Conservation (phyloP, 2,888 invertebrate genomes). For the Orchesella flavescens region DNA sequence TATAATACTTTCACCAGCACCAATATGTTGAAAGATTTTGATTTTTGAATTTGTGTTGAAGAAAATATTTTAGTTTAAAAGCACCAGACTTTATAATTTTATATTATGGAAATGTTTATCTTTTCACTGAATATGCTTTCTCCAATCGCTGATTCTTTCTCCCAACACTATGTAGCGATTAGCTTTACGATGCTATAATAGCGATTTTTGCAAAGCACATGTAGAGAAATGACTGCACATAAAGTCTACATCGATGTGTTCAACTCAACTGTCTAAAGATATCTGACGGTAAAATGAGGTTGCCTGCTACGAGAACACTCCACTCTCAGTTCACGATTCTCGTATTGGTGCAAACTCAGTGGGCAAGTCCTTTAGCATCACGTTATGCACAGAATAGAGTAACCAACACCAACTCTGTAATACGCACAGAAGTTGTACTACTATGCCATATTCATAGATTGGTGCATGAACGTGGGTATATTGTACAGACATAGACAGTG, state of each 20-base stretch:
- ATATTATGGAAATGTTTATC: too few species aligned
- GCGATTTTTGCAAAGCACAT: slow-evolving; percentile 50
- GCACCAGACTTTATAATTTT: too few species aligned
- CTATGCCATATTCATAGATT: background rate
- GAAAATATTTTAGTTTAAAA: too few species aligned
- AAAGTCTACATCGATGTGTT: slow-evolving; percentile 59
- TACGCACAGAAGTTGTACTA: background rate
- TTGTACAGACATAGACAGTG: background rate
- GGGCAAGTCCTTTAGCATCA: slow-evolving; percentile 30
- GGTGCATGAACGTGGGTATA: background rate
- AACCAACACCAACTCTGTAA: background rate
- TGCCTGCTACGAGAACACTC: slow-evolving; percentile 38
- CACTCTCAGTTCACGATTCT: slow-evolving; percentile 2
- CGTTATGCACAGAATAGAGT: background rate
- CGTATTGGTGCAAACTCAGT: slow-evolving; percentile 40
- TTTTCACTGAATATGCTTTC: background rate
- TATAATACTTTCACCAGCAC: too few species aligned
- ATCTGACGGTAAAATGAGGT: slow-evolving; percentile 58
- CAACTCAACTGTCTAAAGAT: slow-evolving; percentile 53
- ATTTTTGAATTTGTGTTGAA: too few species aligned
- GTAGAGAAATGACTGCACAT: slow-evolving; percentile 44
- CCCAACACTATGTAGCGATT: background rate
- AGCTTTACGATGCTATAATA: background rate
- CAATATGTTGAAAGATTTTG: too few species aligned
- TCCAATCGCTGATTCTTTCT: background rate